Evolutionary conservation across 2,113 vertebrate genomes (phyloP), one percentile per base, ranked within the genome.

Genomic region (Petromus typicus): DNA sequence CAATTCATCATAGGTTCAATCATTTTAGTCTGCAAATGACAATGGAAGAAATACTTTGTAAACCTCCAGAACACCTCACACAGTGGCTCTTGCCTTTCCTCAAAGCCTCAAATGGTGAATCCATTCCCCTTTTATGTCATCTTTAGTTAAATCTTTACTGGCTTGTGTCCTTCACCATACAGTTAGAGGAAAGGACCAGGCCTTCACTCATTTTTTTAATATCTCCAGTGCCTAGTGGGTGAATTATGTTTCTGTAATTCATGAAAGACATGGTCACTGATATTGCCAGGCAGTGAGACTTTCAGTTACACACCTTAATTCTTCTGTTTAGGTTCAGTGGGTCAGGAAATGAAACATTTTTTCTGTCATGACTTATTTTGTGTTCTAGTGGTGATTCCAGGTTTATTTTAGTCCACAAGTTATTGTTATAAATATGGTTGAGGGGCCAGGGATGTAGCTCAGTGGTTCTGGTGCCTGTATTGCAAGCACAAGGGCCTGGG

Each of bases 21-120:
- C 57, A 96, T 91, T 96, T 93, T 95, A 87, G 81, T 23, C 32
- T 51, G 8, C 14, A 73, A 78, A 27, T 93, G 81, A 78, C 43
- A 63, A 22, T 86, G 71, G 40, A 61, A 86, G 82, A 76, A 85
- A 63, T 59, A 51, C 40, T 59, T 92, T 40, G 59, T 91, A 87
- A 83, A 61, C 91, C 11, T 90, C 16, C 6, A 81, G 22, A 17
- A n/a, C 71, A 25, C n/a, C 78, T 37, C 34, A 83, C 82, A 82
- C 59, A 59, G 54, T 94, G 48, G 88, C n/a, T 92, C n/a, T 22
- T 59, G 51, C 18, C 34, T 3, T 13, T n/a, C 32, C 3, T 23
- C 40, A 32, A 9, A n/a, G 5, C 45, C 59, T 25, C 7, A n/a
- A n/a, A 56, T 22, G 7, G 64, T 27, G 17, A 18, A 43, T 73